Base-by-base conservation (phyloP, 2,113 vertebrate species). In the Nycticorax nycticorax region DNA sequence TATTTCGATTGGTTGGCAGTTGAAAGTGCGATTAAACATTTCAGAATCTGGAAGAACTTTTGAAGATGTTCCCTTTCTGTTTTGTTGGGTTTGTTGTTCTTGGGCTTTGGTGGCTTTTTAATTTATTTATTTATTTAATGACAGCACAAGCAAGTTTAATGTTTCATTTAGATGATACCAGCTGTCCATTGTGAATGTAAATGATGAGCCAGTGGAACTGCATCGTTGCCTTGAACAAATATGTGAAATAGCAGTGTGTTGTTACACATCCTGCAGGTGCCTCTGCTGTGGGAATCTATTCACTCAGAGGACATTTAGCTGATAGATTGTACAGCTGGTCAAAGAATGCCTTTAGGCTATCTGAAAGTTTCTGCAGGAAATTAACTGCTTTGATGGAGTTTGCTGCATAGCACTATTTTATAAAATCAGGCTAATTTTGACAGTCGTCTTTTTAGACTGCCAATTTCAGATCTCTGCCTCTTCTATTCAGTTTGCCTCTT, bases 121-220 rank as follows among this genome's bases (percentile, higher is more conserved):
- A 85, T 45, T 74, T 64, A 43, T 79, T 88, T 74, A 62, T 86
- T 92, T 43, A 53, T 85, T 89, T 85, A 79, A 89, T 96, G 82
- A 82, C 60, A 96, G 93, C 93, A 96, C 89, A 96, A 97, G 87
- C 74, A 97, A 97, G 77, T 95, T 86, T 88, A 85, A 74, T 91
- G 92, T 91, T 98, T 97, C 67, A 67, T 97, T 97, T 94, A 87
- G 84, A 85, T 87, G 89, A 84, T 93, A 94, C 92, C 97, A 98
- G 97, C 96, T 98, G 97, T 94, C 97, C 92, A 95, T 83, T 96
- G 88, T 97, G 97, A 97, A 97, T 96, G 80, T 88, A 95, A 97
- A 96, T 52, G 84, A 97, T 97, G 92, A 98, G 94, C 66, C 80
- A 59, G 74, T 95, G 73, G 91, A 86, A 87, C 92, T 66, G 77